Evolutionary conservation across 1,140 invertebrate species (phyloP).

Genomic region (Zaprionus inermis): DNA sequence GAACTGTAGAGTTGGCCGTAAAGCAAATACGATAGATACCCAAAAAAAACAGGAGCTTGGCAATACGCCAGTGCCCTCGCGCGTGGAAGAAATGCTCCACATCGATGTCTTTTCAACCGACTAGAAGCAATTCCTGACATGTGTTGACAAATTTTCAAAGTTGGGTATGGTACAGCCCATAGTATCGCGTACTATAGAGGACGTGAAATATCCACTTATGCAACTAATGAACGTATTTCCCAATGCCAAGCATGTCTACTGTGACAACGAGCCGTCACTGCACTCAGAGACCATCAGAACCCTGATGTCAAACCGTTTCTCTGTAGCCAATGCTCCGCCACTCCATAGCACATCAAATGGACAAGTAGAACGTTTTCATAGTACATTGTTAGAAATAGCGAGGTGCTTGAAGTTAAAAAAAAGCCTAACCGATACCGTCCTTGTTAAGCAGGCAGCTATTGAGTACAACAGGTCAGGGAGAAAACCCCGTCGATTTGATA

Average conservation of each 20-base stretch:
- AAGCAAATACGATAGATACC: not conserved
- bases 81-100: not conserved
- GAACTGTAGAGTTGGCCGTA: not conserved
- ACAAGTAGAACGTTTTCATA: no score
- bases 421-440: not conserved
- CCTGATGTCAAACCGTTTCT: no score
- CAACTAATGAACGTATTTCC: not conserved
- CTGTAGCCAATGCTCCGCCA: no score
- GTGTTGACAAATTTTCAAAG: not conserved
- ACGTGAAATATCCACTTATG: no score
- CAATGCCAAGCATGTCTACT: not conserved
- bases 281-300: not conserved
- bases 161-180: not conserved
- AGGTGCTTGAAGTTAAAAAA: conserved; percentile 1
- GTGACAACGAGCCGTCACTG: not conserved
- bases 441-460: not conserved
- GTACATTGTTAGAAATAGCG: no score
- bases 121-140: not conserved
- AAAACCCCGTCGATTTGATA: no score
- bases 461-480: no score
- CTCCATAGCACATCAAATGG: no score
- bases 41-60: not conserved
- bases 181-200: no score
- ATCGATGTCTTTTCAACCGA: no score
- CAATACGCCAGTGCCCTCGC: not conserved